phyloP scores from a whole-genome alignment of 1,140 invertebrate genomes.

The Vollenhovia emeryi region DNA sequence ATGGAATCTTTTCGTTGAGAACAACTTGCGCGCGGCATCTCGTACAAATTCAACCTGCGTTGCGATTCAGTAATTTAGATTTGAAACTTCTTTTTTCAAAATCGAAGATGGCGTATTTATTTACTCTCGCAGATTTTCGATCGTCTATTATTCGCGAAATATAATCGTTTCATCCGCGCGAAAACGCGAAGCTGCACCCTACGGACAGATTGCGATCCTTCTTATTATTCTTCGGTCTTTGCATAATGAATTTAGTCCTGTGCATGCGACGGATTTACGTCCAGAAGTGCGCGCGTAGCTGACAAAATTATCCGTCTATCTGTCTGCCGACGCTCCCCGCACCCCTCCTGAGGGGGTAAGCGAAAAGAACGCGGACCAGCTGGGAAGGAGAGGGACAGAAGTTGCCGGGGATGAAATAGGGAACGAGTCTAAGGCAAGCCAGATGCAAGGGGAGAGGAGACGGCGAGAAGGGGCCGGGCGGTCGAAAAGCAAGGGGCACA shows the following conservation, averaged over 20 bases:
- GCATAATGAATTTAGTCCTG: slow-evolving; percentile 64
- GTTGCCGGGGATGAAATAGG: slow-evolving; percentile 60
- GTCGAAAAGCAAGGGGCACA: slow-evolving; percentile 77
- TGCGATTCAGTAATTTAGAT: neutral
- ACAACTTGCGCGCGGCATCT: neutral
- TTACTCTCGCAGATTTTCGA: neutral
- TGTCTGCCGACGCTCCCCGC: slow-evolving; percentile 57
- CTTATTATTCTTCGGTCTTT: slow-evolving; percentile 58
- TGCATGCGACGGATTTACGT: slow-evolving; percentile 58
- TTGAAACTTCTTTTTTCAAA: neutral
- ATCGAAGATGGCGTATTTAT: neutral
- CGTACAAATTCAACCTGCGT: neutral
- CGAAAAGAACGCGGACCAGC: slow-evolving; percentile 60
- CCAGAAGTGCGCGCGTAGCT: slow-evolving; percentile 41
- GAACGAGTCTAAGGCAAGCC: slow-evolving; percentile 81
- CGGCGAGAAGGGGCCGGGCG: slow-evolving; percentile 39
- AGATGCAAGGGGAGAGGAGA: slow-evolving; percentile 78
- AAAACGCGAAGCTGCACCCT: slow-evolving; percentile 10
- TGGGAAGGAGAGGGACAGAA: slow-evolving; percentile 71
- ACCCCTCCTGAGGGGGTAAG: slow-evolving; percentile 14
- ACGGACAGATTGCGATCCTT: neutral
- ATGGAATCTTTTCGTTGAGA: slow-evolving; percentile 28
- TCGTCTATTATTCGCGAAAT: neutral
- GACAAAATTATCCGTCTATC: slow-evolving; percentile 63
- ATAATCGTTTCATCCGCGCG: neutral